Evolutionary conservation across 2,113 vertebrate species (phyloP).

Genomic region (Scartelaos histophorus): DNA sequence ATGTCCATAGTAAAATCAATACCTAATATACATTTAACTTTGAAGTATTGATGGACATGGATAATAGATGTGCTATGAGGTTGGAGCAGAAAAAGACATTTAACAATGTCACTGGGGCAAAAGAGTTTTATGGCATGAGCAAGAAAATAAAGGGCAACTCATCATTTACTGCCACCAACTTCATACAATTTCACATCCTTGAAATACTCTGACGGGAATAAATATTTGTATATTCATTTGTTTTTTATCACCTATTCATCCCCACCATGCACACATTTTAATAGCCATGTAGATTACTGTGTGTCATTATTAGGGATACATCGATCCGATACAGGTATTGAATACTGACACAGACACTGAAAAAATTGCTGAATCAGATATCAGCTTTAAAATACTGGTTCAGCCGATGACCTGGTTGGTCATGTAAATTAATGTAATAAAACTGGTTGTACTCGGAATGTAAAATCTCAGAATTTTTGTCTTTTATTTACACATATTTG

Average conservation of each 20-base stretch:
- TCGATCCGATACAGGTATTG: no score
- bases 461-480: no score
- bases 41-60: constrained; percentile 29
- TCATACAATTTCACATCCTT: background rate
- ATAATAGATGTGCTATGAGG: constrained; percentile 13
- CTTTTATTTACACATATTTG: no score
- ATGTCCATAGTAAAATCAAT: background rate
- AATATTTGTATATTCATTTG: no score
- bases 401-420: no score
- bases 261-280: background rate
- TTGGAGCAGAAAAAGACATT: background rate
- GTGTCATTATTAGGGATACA: no score
- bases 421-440: no score
- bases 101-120: background rate
- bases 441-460: no score
- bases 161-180: background rate
- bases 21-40: constrained; percentile 11
- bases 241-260: no score
- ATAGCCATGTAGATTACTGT: background rate
- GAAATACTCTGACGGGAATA: background rate
- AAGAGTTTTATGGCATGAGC: background rate
- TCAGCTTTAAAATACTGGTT: no score
- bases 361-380: no score
- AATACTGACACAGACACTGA: no score
- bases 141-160: background rate